Conservation (phyloP, 2,113 vertebrate species). For the Lanius ludovicianus region DNA sequence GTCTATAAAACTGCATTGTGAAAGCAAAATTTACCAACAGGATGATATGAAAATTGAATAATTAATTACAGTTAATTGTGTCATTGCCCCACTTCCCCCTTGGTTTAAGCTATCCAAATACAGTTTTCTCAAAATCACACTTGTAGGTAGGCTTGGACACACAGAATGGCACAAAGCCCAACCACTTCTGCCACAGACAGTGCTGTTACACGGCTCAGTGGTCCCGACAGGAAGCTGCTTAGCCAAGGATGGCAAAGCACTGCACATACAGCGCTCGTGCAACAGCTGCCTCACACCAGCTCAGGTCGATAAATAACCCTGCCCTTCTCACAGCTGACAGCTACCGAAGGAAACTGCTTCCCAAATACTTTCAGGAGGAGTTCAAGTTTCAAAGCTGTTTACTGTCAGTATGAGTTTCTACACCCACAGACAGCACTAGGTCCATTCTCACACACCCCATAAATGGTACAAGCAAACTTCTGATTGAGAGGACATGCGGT, state of each 20-base stretch:
- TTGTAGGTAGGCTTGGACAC: background rate
- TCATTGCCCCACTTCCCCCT: rapidly evolving
- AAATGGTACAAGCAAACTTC: background rate
- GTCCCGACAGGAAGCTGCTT: background rate
- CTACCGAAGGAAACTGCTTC: background rate
- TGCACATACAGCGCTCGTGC: background rate
- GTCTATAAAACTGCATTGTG: background rate
- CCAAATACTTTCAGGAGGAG: background rate
- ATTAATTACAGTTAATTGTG: background rate
- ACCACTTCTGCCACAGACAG: background rate
- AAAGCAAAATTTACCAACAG: background rate
- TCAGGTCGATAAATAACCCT: background rate
- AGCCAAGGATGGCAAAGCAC: background rate
- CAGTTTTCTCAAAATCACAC: background rate
- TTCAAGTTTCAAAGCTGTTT: background rate
- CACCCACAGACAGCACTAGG: background rate
- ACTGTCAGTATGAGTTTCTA: background rate
- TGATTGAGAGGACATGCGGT: rapidly evolving
- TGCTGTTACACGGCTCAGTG: background rate
- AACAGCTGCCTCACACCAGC: background rate
- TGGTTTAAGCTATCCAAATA: background rate
- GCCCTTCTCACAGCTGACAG: background rate
- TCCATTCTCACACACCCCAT: background rate
- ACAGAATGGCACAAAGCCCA: background rate
- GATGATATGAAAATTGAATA: background rate